Conservation (phyloP, 2,797 vertebrate genomes). For the Scyliorhinus canicula region DNA sequence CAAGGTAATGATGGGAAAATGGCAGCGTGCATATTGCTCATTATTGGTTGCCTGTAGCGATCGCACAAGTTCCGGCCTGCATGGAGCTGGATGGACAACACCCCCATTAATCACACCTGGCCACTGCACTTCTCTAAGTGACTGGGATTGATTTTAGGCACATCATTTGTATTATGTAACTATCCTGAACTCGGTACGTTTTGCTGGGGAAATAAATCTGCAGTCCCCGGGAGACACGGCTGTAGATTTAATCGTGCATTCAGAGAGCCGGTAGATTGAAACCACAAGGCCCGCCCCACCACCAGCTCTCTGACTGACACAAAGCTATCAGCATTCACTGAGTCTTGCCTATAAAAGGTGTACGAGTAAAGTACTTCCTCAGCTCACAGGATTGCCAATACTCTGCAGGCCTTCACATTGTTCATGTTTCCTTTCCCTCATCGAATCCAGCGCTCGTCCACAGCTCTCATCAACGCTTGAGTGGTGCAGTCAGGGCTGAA, state of each 20-base stretch:
- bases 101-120: background rate
- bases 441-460: background rate
- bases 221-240: too few relatives aligned
- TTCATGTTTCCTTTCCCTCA: background rate
- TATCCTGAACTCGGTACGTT: background rate
- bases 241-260: background rate
- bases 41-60: background rate
- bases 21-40: background rate
- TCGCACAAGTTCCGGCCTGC: background rate
- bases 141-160: background rate
- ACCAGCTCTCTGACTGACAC: too few relatives aligned
- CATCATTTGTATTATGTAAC: background rate
- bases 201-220: background rate
- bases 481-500: background rate
- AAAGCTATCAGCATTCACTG: background rate
- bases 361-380: background rate
- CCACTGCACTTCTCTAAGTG: background rate
- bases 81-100: background rate
- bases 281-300: too few relatives aligned
- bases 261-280: background rate
- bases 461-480: background rate
- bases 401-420: background rate
- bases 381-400: background rate
- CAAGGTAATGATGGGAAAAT: slow-evolving; percentile 19
- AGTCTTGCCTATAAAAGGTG: background rate